Conservation (phyloP, 2,888 invertebrate genomes). For the Nebria brevicollis region DNA sequence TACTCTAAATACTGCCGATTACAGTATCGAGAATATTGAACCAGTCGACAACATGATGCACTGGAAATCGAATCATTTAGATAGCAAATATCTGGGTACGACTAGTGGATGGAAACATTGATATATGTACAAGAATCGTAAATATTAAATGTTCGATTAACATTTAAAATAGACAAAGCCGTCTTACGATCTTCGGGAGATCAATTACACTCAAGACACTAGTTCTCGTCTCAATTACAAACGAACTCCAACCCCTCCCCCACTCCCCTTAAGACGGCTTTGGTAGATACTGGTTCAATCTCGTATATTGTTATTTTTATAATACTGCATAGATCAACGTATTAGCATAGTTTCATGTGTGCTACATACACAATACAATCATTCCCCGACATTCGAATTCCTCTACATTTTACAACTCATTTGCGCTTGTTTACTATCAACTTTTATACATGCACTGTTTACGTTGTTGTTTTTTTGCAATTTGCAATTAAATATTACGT, state of each 20-base stretch:
- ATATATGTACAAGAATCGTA: slow-evolving; percentile 52
- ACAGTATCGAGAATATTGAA: slow-evolving; percentile 29
- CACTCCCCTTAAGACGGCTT: neutral
- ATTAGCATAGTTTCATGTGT: neutral
- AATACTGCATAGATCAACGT: neutral
- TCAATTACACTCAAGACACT: neutral
- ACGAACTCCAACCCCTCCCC: neutral
- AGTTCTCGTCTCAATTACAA: neutral
- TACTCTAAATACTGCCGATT: slow-evolving; percentile 39
- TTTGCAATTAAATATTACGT: neutral
- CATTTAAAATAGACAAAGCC: neutral
- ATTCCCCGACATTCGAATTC: neutral
- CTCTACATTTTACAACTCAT: neutral
- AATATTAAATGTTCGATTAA: neutral
- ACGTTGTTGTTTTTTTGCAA: neutral
- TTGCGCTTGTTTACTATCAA: neutral
- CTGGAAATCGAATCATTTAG: slow-evolving; percentile 28
- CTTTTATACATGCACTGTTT: neutral
- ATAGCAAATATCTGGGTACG: slow-evolving; percentile 22
- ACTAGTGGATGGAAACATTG: slow-evolving; percentile 58
- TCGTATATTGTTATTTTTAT: neutral
- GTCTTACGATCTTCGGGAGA: neutral
- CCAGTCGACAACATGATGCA: slow-evolving; percentile 19
- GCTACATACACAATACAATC: neutral
- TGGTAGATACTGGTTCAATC: neutral